Evolutionary conservation across 2,113 vertebrate genomes (phyloP), one percentile per base, ranked within the genome.

Genomic region (Morphnarchus princeps): DNA sequence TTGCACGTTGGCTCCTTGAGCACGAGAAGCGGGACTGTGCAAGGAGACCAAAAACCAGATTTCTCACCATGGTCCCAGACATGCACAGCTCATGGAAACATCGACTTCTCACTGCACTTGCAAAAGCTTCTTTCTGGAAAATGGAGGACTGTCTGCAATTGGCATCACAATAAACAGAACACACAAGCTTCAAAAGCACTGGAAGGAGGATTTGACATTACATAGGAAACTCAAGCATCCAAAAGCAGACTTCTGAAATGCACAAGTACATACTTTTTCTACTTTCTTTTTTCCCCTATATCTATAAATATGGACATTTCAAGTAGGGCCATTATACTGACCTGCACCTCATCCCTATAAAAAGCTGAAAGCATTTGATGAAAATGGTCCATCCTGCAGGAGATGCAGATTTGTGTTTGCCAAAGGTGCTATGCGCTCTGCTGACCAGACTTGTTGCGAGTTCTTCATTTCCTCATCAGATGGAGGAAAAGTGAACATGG

Each of bases 21-120:
- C 45, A 29, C 0, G 0, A 66, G 29, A 80, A 88, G 57, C 0
- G 0, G 47, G 7, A 63, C 26, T 55, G 6, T 58, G 62, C n/a
- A 70, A 25, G 16, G 36, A 62, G 45, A 54, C 34, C 28, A 77
- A 89, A 94, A 67, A 4, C 0, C 14, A 25, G 36, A 34, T 62
- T 70, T 70, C 19, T 87, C 32, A 78, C 61, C 15, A 8, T 22
- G 26, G 40, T 55, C 20, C 18, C 69, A 49, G 29, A 70, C 15
- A 50, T 4, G 9, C 26, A 7, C 1, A 22, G n/a, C 55, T 91
- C 43, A 50, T 22, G 25, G 78, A 89, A 89, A 82, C 11, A 45
- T 26, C 2, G 17, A 19, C 28, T 71, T 55, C 52, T 52, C 49
- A 24, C 45, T 47, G 42, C 58, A 69, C 28, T 34, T 65, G 45